phyloP scores from a whole-genome alignment of 2,797 vertebrate genomes.

The Chrysocyon brachyurus region DNA sequence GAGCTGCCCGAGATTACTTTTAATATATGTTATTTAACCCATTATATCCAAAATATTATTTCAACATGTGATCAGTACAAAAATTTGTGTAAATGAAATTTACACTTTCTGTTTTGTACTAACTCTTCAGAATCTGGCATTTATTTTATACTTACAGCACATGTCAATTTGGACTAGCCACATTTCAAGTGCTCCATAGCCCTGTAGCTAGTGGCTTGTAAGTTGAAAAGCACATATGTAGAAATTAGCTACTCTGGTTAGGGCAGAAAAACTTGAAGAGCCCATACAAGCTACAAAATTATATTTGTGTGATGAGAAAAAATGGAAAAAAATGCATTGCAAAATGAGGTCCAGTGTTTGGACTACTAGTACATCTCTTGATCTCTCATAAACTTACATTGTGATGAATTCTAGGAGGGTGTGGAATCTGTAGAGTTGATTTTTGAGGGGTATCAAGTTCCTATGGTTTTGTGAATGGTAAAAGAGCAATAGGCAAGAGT shows the following conservation, averaged over 20 bases:
- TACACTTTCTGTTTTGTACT: neutral
- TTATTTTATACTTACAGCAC: constrained; percentile 19
- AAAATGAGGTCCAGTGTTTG: constrained; percentile 44
- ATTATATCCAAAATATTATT: constrained; percentile 54
- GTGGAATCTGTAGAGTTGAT: neutral
- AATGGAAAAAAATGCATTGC: neutral
- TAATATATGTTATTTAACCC: constrained; percentile 55
- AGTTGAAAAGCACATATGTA: neutral
- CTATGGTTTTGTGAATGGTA: neutral
- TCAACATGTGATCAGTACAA: constrained; percentile 28
- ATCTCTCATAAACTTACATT: neutral
- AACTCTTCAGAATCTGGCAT: constrained; percentile 48
- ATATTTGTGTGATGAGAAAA: constrained; percentile 44
- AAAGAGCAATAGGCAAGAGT: neutral
- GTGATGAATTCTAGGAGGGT: neutral
- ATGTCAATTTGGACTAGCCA: constrained; percentile 40
- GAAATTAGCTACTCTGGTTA: constrained; percentile 28
- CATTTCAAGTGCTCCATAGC: neutral
- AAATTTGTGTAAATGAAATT: constrained; percentile 31
- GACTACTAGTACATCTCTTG: neutral
- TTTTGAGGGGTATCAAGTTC: neutral
- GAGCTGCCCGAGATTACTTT: constrained; percentile 33
- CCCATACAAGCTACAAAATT: constrained; percentile 31
- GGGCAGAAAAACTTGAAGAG: neutral
- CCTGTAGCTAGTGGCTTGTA: constrained; percentile 18